Base-by-base conservation (phyloP, 2,888 invertebrate genomes). In the Tipula lateralis region DNA sequence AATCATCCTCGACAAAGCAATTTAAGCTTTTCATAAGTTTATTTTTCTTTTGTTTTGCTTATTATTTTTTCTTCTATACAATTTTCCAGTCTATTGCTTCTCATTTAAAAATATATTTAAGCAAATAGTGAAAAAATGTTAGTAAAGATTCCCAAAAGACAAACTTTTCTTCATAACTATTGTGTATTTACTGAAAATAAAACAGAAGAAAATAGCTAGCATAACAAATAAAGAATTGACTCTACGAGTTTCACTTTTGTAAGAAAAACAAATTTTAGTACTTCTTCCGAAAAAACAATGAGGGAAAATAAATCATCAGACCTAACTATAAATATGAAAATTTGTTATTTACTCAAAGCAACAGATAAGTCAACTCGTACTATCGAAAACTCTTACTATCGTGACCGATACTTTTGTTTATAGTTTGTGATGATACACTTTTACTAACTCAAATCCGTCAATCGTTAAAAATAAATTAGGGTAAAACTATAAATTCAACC, bases 1-100 rank as follows among this genome's bases (percentile, higher is more conserved):
- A 66, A 66, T 66, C 66, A 66, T 66, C 66, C 24, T 66, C 66
- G 24, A 66, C 66, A 66, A 66, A 66, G 66, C 66, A 66, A 66
- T 66, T 66, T 66, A 66, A 66, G 66, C 66, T 66, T 66, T 66
- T 66, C 66, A 66, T 66, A 66, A 66, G 24, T 9, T 66, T 24
- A 24, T 24, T 66, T 24, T 24, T 66, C 7, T 9, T n/a, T 39
- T 12, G 7, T 44, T 44, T 44, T 44, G 16, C 44, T 44, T 44
- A 44, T 66, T 24, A 66, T 66, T 66, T 9, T 66, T 66, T 9
- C 24, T 66, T 24, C 9, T 24, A 24, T 24, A 66, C 66, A 66
- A 66, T 66, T 66, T 24, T 66, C 9, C 66, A 66, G 24, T 66
- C 66, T 66, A 66, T 66, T 66, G 66, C 66, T 66, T 66, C 66